Base-by-base conservation (phyloP, 37 sponge, comb jelly and placozoan species). In the Bolinopsis microptera region DNA sequence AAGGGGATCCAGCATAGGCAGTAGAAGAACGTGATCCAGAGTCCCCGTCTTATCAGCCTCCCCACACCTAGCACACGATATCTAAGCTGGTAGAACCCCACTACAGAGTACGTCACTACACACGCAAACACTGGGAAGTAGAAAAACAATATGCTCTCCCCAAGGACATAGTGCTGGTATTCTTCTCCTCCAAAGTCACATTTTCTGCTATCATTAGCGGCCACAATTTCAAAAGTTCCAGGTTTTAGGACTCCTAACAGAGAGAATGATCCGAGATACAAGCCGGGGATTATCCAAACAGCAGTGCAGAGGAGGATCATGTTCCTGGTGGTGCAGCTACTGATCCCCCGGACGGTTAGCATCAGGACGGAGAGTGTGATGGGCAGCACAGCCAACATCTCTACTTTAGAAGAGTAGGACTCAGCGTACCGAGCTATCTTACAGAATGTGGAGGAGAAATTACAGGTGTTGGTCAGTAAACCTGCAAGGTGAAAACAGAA, bases 21-120 rank as follows among this genome's bases (percentile, higher is more conserved):
- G 74, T 70, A 70, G 74, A 70, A 70, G 74, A 70, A 70, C 5
- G 74, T 70, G 2, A 70, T 26, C 74, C 74, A 70, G 26, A 70
- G 28, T 28, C 74, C 74, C 3, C 74, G 74, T 70, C 74, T 70
- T 24, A 70, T n/a, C 25, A 70, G 74, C 74, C 74, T 70, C 2
- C 24, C 74, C 2, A 70, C 74, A 24, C 74, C 74, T n/a, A 70
- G 74, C 2, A 70, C 74, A 8, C 26, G 74, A 26, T 70, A 70
- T 26, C 30, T 70, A 22, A 26, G 1, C 74, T n/a, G 74, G 74
- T 70, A 70, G 74, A 28, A 70, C 74, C 74, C 74, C 25, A 70
- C 74, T 3, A 70, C 30, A 1, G 3, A n/a, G 74, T 70, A 70
- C 74, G 21, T n/a, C 26, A 70, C 26, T 2, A 26, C 74, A 70